Conservation (phyloP, 2,888 invertebrate species). For the Nomada ruficornis region DNA sequence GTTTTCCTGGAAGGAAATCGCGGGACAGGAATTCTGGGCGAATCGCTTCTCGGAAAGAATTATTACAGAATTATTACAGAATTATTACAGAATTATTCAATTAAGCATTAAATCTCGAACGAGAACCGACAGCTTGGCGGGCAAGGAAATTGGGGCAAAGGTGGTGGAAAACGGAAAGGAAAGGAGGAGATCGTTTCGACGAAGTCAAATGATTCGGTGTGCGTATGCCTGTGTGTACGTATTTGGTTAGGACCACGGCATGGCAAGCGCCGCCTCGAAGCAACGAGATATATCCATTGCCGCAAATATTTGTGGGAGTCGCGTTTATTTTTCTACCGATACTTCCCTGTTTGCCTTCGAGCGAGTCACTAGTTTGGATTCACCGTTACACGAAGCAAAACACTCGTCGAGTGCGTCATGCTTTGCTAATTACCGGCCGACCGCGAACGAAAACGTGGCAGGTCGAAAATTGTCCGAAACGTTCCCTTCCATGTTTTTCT, state of each 20-base stretch:
- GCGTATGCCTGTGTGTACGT: background rate
- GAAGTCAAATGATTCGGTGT: constrained; percentile 12
- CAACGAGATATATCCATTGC: constrained; percentile 14
- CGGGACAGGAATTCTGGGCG: constrained; percentile 23
- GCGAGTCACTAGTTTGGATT: constrained; percentile 41
- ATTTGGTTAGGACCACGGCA: constrained; percentile 39
- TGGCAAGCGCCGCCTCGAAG: background rate
- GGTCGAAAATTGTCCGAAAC: background rate
- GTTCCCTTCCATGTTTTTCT: background rate
- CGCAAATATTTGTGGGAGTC: constrained; percentile 50
- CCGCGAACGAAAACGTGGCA: constrained; percentile 5
- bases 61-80: background rate
- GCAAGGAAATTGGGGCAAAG: background rate
- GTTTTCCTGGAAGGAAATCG: constrained; percentile 17
- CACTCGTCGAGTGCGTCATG: constrained; percentile 52
- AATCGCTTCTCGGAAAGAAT: too few relatives aligned
- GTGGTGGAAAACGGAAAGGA: too few relatives aligned
- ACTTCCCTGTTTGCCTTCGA: constrained; percentile 38
- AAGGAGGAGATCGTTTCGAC: background rate
- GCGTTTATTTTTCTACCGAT: constrained; percentile 55
- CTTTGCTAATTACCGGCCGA: constrained; percentile 52
- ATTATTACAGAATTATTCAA: background rate
- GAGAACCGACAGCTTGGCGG: too few relatives aligned
- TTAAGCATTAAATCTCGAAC: too few relatives aligned
- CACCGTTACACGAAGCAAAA: constrained; percentile 58